Evolutionary conservation across 1,140 invertebrate genomes (phyloP).

Genomic region (Zaprionus vittiger): DNA sequence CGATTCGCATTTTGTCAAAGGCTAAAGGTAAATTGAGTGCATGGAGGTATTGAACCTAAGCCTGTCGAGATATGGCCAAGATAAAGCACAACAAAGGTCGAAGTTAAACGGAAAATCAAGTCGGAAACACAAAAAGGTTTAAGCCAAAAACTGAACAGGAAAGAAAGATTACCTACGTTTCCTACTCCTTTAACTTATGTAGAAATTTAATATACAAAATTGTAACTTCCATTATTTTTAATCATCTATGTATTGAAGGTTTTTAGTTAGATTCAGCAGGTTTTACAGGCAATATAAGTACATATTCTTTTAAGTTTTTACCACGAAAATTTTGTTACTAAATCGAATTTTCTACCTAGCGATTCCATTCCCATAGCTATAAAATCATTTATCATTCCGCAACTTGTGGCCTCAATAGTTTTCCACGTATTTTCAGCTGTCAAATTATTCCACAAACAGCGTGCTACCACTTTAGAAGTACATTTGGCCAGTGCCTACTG

Average conservation of each 20-base stretch:
- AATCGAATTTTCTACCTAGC: neutral
- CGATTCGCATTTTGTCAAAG: slow-evolving; percentile 49
- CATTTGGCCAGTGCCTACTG: slow-evolving; percentile 40
- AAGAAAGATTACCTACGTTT: neutral
- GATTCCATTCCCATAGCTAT: neutral
- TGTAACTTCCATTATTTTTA: too few relatives aligned
- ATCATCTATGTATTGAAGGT: neutral
- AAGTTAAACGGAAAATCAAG: slow-evolving; percentile 2
- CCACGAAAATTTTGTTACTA: neutral
- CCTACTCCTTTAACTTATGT: neutral
- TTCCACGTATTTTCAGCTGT: slow-evolving; percentile 41
- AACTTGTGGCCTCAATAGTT: slow-evolving; percentile 3
- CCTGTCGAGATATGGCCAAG: slow-evolving; percentile 5
- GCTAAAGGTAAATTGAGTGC: slow-evolving; percentile 54
- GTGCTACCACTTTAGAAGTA: slow-evolving; percentile 13
- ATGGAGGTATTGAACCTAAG: slow-evolving; percentile 35
- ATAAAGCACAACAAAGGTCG: slow-evolving; percentile 10
- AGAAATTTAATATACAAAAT: too few relatives aligned
- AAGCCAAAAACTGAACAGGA: neutral
- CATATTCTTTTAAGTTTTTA: neutral
- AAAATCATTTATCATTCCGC: neutral
- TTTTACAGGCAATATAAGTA: neutral
- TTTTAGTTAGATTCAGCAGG: neutral
- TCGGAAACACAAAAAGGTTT: neutral
- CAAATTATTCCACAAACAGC: slow-evolving; percentile 40